These are phyloP conservation scores for Anolis apletophallus DNA, from an alignment of 2,797 vertebrate species.

Conservation along the genomic window DNA sequence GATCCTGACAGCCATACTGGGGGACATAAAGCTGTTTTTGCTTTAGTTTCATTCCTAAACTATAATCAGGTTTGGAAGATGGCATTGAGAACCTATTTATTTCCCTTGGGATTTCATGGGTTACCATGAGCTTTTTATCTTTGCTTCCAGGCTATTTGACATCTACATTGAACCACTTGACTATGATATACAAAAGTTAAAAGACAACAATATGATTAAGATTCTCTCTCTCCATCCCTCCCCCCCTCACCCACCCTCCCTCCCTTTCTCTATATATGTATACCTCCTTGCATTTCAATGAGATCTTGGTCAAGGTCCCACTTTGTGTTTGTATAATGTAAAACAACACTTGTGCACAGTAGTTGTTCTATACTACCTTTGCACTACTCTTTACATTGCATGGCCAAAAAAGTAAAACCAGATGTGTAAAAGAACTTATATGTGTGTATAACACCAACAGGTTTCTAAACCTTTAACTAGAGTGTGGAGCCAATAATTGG, in stretches of 20 bases:
- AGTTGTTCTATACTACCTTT: too few species aligned
- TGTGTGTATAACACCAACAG: too few species aligned
- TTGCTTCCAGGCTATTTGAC: neutral
- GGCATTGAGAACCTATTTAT: neutral
- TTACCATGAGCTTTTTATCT: neutral
- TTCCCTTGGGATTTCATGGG: neutral
- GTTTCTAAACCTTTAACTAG: neutral
- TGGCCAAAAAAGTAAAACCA: too few species aligned
- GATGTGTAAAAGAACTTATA: too few species aligned
- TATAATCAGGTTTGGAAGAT: neutral
- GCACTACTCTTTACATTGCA: too few species aligned
- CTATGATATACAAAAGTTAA: neutral
- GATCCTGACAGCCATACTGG: too few species aligned
- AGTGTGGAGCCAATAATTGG: neutral
- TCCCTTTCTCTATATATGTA: too few species aligned
- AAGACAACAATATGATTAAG: neutral
- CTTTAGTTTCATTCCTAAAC: neutral
- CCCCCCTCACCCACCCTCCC: too few species aligned
- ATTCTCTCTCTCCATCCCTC: neutral
- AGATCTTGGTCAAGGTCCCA: too few species aligned
- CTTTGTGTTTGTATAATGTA: too few species aligned
- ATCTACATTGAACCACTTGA: neutral
- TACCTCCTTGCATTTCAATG: neutral
- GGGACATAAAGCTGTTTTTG: neutral
- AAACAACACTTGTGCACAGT: too few species aligned